Conservation (phyloP, 2,113 vertebrate species). For the Stomatorhinus ivindoensis region DNA sequence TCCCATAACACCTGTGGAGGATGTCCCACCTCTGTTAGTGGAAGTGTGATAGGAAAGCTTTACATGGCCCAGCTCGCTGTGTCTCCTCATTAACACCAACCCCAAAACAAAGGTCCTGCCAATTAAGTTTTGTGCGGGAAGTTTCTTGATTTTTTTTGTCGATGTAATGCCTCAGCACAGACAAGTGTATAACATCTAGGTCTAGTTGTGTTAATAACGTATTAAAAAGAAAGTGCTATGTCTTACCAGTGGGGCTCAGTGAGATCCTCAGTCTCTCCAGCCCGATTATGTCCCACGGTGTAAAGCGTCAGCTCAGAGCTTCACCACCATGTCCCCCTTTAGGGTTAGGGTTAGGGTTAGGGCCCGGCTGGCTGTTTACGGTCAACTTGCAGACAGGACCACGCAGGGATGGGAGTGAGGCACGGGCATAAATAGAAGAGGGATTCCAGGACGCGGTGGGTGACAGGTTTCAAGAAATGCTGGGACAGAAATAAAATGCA, state of each 20-base stretch:
- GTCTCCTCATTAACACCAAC: neutral
- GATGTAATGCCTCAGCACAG: neutral
- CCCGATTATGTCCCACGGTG: neutral
- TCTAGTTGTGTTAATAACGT: neutral
- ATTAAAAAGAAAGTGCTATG: neutral
- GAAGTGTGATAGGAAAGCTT: neutral
- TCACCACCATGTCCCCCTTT: neutral
- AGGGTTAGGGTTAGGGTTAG: neutral
- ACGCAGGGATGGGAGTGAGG: neutral
- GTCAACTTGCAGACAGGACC: neutral
- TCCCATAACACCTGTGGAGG: neutral
- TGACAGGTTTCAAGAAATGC: neutral
- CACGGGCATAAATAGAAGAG: neutral
- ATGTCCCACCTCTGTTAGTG: neutral
- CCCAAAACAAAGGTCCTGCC: neutral
- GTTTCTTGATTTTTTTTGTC: neutral
- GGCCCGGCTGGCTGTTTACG: neutral
- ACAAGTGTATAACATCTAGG: neutral
- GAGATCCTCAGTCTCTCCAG: neutral
- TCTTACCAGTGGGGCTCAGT: neutral
- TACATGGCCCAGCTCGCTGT: neutral
- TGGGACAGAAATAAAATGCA: neutral
- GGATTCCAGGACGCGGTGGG: neutral
- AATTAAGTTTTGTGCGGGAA: neutral
- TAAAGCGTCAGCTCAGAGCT: neutral